Percentiles rank a stretch among this genome's conserved stretches.
phyloP scores from a whole-genome alignment of 2,797 vertebrate genomes.

The Tragelaphus eurycerus region DNA sequence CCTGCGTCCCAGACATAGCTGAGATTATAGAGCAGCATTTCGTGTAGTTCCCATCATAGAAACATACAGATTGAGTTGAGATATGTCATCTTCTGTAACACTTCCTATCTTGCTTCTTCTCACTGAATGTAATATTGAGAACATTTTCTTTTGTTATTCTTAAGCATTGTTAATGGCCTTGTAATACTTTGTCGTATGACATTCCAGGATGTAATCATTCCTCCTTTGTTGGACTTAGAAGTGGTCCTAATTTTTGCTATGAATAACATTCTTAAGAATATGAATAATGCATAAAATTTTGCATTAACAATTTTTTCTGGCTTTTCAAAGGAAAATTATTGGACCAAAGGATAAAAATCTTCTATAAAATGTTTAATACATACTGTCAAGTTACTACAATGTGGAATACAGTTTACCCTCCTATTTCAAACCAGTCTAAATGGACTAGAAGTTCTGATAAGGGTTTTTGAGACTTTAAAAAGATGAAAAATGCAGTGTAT shows the following conservation, averaged over 20 bases:
- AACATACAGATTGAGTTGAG: not conserved
- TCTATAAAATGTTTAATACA: constrained; percentile 15
- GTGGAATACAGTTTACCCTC: constrained; percentile 4
- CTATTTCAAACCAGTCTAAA: not conserved
- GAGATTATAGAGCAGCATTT: not conserved
- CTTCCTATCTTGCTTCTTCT: not conserved
- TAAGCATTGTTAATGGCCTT: constrained; percentile 21
- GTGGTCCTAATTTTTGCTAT: constrained; percentile 13
- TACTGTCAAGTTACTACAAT: constrained; percentile 13
- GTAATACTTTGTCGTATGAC: not conserved
- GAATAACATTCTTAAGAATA: not conserved
- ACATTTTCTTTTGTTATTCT: not conserved
- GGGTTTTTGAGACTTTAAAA: constrained; percentile 12
- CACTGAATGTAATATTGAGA: not conserved
- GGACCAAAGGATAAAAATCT: not conserved
- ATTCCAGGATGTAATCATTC: not conserved
- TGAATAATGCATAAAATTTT: constrained; percentile 14
- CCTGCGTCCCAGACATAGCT: not conserved
- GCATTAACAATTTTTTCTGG: not conserved
- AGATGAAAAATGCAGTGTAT: not conserved
- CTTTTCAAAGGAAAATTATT: constrained; percentile 43
- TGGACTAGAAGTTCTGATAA: constrained; percentile 21
- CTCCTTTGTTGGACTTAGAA: not conserved
- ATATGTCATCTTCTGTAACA: not conserved
- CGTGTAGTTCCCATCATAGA: constrained; percentile 11